Base-by-base conservation (phyloP, 2,888 invertebrate species). In the Cerceris ruficornis region DNA sequence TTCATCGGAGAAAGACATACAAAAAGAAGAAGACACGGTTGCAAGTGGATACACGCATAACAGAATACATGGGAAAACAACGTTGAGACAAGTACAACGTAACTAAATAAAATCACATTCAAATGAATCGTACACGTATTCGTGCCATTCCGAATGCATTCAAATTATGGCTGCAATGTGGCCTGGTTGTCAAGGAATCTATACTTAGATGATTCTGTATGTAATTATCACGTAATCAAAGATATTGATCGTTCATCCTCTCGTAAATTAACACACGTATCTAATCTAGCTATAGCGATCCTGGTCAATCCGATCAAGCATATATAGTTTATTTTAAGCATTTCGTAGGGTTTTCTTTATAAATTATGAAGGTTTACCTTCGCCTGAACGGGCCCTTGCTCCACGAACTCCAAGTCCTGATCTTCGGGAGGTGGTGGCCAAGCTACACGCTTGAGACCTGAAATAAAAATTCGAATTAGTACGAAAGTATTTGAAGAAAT, bases 371-470 rank as follows among this genome's bases (percentile, higher is more conserved):
- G 7, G 50, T 54, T 84, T 94, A 96, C 95, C 95, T 95, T 95
- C 84, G 93, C 89, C 91, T 94, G 94, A 78, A 93, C 92, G 79
- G 94, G 92, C 87, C 91, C 93, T 88, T 95, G 93, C 88, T 93
- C 93, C 59, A 91, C 88, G 78, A 92, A 94, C 85, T 94, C 94
- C 93, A 94, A 94, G 83, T 95, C 95, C 92, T 95, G 94, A 84
- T 95, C 95, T 91, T 95, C 95, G 85, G 94, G 93, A 86, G 94
- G 94, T 87, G 97, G 97, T 84, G 97, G 97, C 97, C 97, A 97
- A 93, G 96, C 96, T 90, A 97, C 97, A 93, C 96, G 95, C 94
- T 96, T 97, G 88, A 96, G 94, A 92, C 96, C 97, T 97, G 93
- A 0, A 46, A 28, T 7, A 67, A 42, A 13, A n/a, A 46, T 60